A percentile compares a stretch with the other conserved stretches of the same genome.
Conservation (phyloP, 2,888 invertebrate species). For the Andrena minutula region DNA sequence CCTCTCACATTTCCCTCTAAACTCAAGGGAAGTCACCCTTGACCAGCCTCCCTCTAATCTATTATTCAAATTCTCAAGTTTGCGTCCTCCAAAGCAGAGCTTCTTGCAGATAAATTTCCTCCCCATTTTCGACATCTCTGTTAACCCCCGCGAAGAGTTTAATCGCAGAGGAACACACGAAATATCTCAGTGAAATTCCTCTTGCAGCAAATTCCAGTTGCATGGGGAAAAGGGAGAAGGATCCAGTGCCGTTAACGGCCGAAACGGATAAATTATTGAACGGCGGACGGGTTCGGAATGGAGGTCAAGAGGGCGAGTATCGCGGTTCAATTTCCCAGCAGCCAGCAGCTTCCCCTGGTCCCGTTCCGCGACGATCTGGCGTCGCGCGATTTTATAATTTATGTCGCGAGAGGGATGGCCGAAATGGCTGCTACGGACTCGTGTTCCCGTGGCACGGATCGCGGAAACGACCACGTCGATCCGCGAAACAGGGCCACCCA, state of each 20-base stretch:
- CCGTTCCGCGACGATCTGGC: conserved; percentile 48
- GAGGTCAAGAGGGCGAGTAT: conserved; percentile 24
- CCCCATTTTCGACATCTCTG: no score
- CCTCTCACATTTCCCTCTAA: no score
- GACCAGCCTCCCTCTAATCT: no score
- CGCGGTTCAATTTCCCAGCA: conserved; percentile 24
- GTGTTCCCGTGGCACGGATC: conserved; percentile 51
- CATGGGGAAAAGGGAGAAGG: no score
- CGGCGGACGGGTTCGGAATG: conserved; percentile 5
- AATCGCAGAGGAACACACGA: no score
- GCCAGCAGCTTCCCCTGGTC: conserved; percentile 16
- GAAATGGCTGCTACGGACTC: conserved; percentile 39
- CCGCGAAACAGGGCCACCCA: conserved; percentile 52
- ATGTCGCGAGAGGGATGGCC: conserved; percentile 30
- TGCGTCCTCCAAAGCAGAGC: no score
- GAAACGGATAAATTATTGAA: conserved; percentile 30
- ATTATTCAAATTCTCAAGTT: no score
- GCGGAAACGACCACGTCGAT: conserved; percentile 35
- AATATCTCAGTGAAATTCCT: no score
- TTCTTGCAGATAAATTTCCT: no score
- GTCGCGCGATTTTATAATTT: conserved; percentile 53
- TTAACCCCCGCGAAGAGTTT: no score
- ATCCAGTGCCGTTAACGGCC: background rate
- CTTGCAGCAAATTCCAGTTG: no score
- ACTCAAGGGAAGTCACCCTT: no score